Percentiles rank a stretch among this genome's conserved stretches.
Evolutionary conservation across 2,797 vertebrate genomes (phyloP).

Genomic region (Sebastes nivosus): DNA sequence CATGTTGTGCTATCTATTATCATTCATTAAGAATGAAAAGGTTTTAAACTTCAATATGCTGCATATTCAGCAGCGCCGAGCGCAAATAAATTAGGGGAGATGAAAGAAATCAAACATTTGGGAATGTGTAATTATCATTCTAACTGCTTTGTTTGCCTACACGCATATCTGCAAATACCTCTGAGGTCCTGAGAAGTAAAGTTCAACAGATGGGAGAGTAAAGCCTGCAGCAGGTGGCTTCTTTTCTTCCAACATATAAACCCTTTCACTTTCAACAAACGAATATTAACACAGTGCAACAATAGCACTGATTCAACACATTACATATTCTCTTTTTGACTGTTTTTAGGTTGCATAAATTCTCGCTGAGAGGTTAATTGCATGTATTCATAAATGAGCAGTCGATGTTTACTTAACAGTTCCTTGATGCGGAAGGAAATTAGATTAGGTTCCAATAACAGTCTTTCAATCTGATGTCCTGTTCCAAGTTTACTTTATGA

Average conservation of each 20-base stretch:
- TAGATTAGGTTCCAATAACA: background rate
- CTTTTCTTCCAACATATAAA: background rate
- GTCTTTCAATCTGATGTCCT: background rate
- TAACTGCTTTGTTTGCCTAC: slow-evolving; percentile 54
- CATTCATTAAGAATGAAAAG: slow-evolving; percentile 68
- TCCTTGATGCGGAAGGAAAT: background rate
- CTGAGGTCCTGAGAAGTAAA: slow-evolving; percentile 48
- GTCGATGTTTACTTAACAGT: background rate
- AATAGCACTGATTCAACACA: background rate
- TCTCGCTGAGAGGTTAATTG: background rate
- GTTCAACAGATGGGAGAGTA: slow-evolving; percentile 52
- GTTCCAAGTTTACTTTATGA: slow-evolving; percentile 48
- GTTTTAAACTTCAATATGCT: slow-evolving; percentile 57
- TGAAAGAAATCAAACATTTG: slow-evolving; percentile 68
- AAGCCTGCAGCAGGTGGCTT: slow-evolving; percentile 32
- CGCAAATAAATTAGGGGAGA: slow-evolving; percentile 54
- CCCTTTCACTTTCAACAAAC: background rate
- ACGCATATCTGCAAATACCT: slow-evolving; percentile 41
- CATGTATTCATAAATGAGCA: background rate
- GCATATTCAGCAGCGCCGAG: slow-evolving; percentile 51
- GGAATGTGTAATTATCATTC: slow-evolving; percentile 60
- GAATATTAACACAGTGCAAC: slow-evolving; percentile 1
- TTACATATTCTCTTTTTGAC: background rate
- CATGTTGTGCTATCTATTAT: slow-evolving; percentile 68
- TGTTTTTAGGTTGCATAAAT: background rate